phyloP scores from a whole-genome alignment of 2,113 vertebrate genomes.

The Panthera leo region DNA sequence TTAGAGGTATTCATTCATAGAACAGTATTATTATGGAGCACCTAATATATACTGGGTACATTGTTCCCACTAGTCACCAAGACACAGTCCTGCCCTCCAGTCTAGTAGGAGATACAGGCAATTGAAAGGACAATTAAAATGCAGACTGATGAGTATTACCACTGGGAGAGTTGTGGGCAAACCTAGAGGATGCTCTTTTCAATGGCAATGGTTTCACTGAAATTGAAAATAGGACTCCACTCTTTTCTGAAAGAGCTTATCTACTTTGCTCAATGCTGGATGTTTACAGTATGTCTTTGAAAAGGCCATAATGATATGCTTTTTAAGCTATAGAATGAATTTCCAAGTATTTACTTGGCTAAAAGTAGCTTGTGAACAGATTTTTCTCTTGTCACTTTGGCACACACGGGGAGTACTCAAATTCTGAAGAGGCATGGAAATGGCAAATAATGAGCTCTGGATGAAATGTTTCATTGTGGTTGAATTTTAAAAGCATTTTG shows the following conservation, averaged over 20 bases:
- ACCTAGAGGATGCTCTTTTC: not conserved
- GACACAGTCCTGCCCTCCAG: not conserved
- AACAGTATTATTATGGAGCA: not conserved
- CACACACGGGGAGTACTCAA: slow-evolving; percentile 33
- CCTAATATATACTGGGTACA: not conserved
- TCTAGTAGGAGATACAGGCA: not conserved
- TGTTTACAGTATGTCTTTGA: slow-evolving; percentile 56
- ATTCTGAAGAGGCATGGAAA: slow-evolving; percentile 57
- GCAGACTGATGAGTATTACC: not conserved
- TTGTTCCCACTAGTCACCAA: not conserved
- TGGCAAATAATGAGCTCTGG: slow-evolving; percentile 52
- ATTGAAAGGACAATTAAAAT: not conserved
- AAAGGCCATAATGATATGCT: slow-evolving; percentile 50
- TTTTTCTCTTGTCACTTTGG: slow-evolving; percentile 60
- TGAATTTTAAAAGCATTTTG: slow-evolving; percentile 50
- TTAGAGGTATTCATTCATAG: not conserved
- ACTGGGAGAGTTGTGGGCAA: not conserved
- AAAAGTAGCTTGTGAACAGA: slow-evolving; percentile 64
- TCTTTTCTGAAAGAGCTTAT: slow-evolving; percentile 26
- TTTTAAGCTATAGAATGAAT: slow-evolving; percentile 49
- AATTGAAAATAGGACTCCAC: not conserved
- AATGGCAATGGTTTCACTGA: not conserved
- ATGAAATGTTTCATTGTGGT: slow-evolving; percentile 47
- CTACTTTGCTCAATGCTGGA: slow-evolving; percentile 18
- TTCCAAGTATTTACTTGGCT: slow-evolving; percentile 65